Base-by-base conservation (phyloP, 2,113 vertebrate genomes). In the Taurulus bubalis region DNA sequence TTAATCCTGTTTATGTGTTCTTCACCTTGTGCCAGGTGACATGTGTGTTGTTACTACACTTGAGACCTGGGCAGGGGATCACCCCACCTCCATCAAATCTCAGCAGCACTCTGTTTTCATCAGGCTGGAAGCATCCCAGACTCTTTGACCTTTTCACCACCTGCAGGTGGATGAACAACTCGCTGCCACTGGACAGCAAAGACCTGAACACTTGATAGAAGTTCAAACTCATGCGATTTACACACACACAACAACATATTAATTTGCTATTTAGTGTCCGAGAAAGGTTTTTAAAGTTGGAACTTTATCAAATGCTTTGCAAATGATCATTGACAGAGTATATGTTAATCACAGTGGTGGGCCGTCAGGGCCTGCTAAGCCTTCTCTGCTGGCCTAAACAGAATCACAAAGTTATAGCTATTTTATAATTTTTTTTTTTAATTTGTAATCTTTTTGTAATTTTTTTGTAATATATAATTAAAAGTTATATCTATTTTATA, bases 11-110 rank as follows among this genome's bases (percentile, higher is more conserved):
- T 20, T 18, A 28, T 71, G 20, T 24, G 26, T 49, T 2, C 10
- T n/a, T 82, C 87, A 98, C 97, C 95, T 94, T 94, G 90, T 96
- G 97, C 97, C 97, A 98, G 78, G 83, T 94, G 28, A 96, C 69
- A 6, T 85, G 4, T 75, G 80, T 36, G 42, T 82, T 92, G 60
- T 30, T 71, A 65, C 90, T 94, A 73, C 95, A 96, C 63, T 66
- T 85, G 70, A 91, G 80, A 18, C 94, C 92, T 2, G 97, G 97
- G 58, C 97, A 98, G 51, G 47, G 11, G 85, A 98, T 92, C 0
- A 22, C 16, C 26, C 78, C 93, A 1, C 79, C 89, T 8, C 0
- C 56, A 14, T 11, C 63, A 22, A 86, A 65, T 20, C 64, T 4
- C 75, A 98, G 91, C 6, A 45, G 40, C 0, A 90, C 55, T 0